phyloP scores from a whole-genome alignment of 2,888 invertebrate species.

The Coelopa pilipes region DNA sequence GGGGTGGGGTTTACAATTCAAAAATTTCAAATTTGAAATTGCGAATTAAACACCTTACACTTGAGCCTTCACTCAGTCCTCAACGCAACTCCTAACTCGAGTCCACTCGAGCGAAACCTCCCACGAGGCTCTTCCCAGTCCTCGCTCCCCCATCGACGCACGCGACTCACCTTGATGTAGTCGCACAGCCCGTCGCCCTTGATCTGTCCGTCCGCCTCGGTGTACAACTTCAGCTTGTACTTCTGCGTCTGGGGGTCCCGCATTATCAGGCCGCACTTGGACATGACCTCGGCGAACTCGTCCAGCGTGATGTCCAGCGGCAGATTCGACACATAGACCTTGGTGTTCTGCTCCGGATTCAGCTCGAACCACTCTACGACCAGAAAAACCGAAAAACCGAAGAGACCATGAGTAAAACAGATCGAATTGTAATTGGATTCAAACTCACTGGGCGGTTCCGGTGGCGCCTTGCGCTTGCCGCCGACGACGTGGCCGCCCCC shows the following conservation, averaged over 20 bases:
- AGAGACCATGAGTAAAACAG: constrained; percentile 2
- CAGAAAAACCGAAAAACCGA: not conserved
- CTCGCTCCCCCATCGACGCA: too few relatives aligned
- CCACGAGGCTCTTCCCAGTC: too few relatives aligned
- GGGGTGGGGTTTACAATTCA: too few relatives aligned
- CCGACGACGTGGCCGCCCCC: constrained; percentile 34
- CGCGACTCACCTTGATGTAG: constrained; percentile 83
- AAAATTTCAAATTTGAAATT: too few relatives aligned
- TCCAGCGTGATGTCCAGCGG: constrained; percentile 89
- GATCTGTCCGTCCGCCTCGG: constrained; percentile 79
- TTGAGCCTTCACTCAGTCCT: too few relatives aligned
- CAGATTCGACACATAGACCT: constrained; percentile 94
- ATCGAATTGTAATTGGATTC: not conserved
- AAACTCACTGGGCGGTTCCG: constrained; percentile 67
- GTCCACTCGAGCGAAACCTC: too few relatives aligned
- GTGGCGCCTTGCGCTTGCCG: constrained; percentile 68
- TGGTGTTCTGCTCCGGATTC: constrained; percentile 87
- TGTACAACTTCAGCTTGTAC: constrained; percentile 92
- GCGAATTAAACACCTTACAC: too few relatives aligned
- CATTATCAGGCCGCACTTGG: constrained; percentile 95
- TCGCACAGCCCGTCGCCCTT: constrained; percentile 98
- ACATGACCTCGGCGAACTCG: constrained; percentile 91
- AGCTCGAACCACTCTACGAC: constrained; percentile 90
- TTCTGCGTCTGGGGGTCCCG: constrained; percentile 82
- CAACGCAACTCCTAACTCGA: too few relatives aligned